A percentile compares a stretch with the other conserved stretches of the same genome.
Conservation (phyloP, 2,797 vertebrate species). For the Ctenochaetus hawaiiensis region DNA sequence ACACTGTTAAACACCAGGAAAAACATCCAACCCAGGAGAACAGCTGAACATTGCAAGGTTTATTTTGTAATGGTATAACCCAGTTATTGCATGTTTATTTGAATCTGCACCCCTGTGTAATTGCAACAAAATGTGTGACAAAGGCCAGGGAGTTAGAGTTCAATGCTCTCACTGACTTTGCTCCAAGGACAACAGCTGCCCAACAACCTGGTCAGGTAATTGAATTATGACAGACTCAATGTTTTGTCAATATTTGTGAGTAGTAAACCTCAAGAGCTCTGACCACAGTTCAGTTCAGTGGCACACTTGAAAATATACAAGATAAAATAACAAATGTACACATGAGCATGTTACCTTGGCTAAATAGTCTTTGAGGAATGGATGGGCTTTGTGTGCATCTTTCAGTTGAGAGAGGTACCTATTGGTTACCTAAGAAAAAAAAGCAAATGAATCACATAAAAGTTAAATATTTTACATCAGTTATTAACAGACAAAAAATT, state of each 20-base stretch:
- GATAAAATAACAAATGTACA: neutral
- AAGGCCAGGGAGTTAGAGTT: constrained; percentile 51
- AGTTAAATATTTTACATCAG: neutral
- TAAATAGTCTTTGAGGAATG: constrained; percentile 95
- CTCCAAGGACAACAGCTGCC: constrained; percentile 49
- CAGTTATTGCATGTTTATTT: constrained; percentile 60
- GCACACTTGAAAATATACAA: neutral
- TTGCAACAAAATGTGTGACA: constrained; percentile 38
- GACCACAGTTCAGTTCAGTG: neutral
- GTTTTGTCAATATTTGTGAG: constrained; percentile 14
- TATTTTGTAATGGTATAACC: constrained; percentile 42
- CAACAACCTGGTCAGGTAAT: constrained; percentile 19
- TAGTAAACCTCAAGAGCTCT: neutral
- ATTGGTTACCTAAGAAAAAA: constrained; percentile 90
- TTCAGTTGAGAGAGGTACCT: constrained; percentile 97
- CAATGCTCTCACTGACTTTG: constrained; percentile 39
- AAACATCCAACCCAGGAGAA: constrained; percentile 18
- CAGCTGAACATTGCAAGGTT: constrained; percentile 42
- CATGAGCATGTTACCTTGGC: constrained; percentile 87
- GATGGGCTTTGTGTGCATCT: constrained; percentile 92
- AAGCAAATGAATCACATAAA: constrained; percentile 17
- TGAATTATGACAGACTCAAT: constrained; percentile 34
- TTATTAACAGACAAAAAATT: neutral
- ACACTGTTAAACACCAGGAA: constrained; percentile 40
- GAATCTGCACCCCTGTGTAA: constrained; percentile 40